Base-by-base conservation (phyloP, 1,140 invertebrate genomes). In the Cheumatopsyche charites region DNA sequence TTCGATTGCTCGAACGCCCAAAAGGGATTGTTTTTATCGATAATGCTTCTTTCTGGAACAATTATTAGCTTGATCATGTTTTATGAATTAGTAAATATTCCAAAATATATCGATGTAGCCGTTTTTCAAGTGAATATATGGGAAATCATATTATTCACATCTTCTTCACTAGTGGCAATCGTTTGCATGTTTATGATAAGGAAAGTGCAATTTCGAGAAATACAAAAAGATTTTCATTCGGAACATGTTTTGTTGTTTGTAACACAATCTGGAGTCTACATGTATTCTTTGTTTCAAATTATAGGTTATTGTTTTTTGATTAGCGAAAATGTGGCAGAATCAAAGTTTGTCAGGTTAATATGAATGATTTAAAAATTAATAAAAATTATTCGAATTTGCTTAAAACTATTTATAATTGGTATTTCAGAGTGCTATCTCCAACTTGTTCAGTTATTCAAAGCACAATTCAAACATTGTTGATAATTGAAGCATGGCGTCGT, bases 401-500 rank as follows among this genome's bases (percentile, higher is more conserved):
- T 73, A 12, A 15, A 6, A 25, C 15, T 25, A 41, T 72, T 61
- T 43, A 17, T n/a, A n/a, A n/a, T n/a, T n/a, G n/a, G n/a, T 11
- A n/a, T 72, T 62, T 15, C 55, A 76, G 29, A 78, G 82, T 69
- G 73, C 75, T 73, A 17, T 71, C 83, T 2, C 76, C 82, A 0
- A 29, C 84, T 0, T 77, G 79, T 21, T 76, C 74, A 6, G 74
- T 82, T 0, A 63, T 81, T 45, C 81, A 88, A 77, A 80, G 83
- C 21, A 81, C 82, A 1, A 72, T 84, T 7, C 88, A 95, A 77
- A 90, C 93, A 15, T 84, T 95, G 76, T 90, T 94, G 71, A 92
- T 95, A 67, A 82, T 97, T 73, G 94, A 96, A 79, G 91, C 92
- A 0, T 92, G 91, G 82, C 88, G 90, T 80, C 82, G 91, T 9